Conservation (phyloP, 1,140 invertebrate species). For the Formica exsecta region DNA sequence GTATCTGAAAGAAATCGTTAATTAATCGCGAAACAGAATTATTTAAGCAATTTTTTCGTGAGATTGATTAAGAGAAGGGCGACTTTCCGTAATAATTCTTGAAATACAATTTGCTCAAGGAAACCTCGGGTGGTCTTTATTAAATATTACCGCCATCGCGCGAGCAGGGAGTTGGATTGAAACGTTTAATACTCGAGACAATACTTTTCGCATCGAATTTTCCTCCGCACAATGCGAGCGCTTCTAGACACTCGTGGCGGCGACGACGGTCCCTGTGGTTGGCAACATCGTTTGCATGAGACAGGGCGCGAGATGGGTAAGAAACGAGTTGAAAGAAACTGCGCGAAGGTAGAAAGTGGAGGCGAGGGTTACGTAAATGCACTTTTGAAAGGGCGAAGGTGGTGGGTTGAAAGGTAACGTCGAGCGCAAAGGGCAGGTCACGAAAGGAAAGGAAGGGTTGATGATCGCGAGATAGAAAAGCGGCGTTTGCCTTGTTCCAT, state of each 20-base stretch:
- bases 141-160: neutral
- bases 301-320: conserved; percentile 39
- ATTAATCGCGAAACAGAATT: neutral
- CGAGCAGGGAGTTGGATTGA: neutral
- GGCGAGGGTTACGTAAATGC: conserved; percentile 65
- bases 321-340: conserved; percentile 66
- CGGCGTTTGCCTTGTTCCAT: neutral
- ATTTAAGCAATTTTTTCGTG: neutral
- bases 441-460: conserved; percentile 31
- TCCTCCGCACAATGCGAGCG: neutral
- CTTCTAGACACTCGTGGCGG: neutral
- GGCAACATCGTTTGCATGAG: conserved; percentile 43
- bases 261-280: neutral
- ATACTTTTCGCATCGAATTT: neutral
- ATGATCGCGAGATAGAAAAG: conserved; percentile 41
- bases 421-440: neutral
- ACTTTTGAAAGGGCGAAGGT: conserved; percentile 68
- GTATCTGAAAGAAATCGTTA: conserved; percentile 76
- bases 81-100: neutral
- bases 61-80: neutral
- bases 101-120: neutral
- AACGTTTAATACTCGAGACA: conserved; percentile 17
- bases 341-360: conserved; percentile 17
- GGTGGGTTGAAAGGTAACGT: conserved; percentile 8
- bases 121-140: neutral